These are phyloP conservation scores for Drosophila borealis DNA, from an alignment of 2,888 invertebrate genomes.

Conservation along the genomic window DNA sequence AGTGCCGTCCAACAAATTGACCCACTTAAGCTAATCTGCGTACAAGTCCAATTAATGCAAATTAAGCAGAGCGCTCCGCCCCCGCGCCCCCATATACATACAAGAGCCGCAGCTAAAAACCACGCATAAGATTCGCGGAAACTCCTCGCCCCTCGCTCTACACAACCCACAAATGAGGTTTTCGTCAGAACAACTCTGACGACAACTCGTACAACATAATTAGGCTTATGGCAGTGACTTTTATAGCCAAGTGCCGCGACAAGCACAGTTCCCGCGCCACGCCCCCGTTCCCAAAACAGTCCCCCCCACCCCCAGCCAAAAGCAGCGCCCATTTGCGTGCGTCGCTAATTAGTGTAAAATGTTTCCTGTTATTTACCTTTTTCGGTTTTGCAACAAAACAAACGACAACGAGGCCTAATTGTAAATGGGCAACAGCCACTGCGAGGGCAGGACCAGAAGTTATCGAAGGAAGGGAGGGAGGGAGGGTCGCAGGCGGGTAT, in stretches of 20 bases:
- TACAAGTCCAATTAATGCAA: conserved; percentile 62
- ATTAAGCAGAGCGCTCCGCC: conserved; percentile 36
- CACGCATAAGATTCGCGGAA: conserved; percentile 45
- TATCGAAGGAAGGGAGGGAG: not conserved
- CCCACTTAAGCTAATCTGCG: conserved; percentile 43
- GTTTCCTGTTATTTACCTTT: conserved; percentile 80
- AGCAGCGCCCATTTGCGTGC: conserved; percentile 71
- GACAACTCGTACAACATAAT: conserved; percentile 74
- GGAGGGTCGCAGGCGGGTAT: not conserved
- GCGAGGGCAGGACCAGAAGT: conserved; percentile 13
- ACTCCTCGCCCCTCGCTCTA: not conserved
- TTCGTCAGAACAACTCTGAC: conserved; percentile 51
- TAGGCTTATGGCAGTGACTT: conserved; percentile 76
- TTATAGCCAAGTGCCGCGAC: conserved; percentile 59
- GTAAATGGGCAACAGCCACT: conserved; percentile 55
- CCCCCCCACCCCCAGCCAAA: not conserved
- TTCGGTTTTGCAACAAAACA: conserved; percentile 69
- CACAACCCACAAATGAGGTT: conserved; percentile 36
- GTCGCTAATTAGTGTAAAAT: conserved; percentile 80
- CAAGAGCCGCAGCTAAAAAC: conserved; percentile 30
- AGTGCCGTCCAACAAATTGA: conserved; percentile 33
- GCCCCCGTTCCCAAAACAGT: not conserved
- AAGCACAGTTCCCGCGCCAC: conserved; percentile 2
- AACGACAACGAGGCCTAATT: conserved; percentile 57
- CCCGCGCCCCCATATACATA: not conserved